Conservation (phyloP, 2,113 vertebrate species). For the Indicator maculatus region DNA sequence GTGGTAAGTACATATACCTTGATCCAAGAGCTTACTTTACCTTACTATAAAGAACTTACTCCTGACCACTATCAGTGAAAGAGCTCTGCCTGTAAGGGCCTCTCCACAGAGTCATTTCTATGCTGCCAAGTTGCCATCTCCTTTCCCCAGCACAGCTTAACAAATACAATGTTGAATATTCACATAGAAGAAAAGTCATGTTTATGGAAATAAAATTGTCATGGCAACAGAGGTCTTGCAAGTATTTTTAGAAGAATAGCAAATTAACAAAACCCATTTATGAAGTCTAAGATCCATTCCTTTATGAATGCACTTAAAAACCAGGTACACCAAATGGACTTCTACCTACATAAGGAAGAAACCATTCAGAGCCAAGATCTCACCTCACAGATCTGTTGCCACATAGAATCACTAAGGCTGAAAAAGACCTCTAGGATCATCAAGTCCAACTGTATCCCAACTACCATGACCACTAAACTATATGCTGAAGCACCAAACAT, state of each 20-base stretch:
- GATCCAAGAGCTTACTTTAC: neutral
- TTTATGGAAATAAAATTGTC: constrained; percentile 80
- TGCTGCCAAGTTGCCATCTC: constrained; percentile 42
- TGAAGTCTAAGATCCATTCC: constrained; percentile 67
- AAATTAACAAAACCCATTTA: constrained; percentile 78
- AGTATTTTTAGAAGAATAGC: constrained; percentile 78
- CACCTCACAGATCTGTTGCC: neutral
- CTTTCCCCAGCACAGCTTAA: neutral
- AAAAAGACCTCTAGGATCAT: too few species aligned
- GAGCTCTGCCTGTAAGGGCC: neutral
- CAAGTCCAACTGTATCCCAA: too few species aligned
- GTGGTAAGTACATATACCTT: neutral
- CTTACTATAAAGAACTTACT: neutral
- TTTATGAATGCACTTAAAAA: constrained; percentile 40
- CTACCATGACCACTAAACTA: too few species aligned
- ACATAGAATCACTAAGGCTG: too few species aligned
- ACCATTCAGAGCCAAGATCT: neutral
- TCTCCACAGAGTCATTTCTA: neutral
- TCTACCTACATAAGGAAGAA: neutral
- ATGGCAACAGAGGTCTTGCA: constrained; percentile 80
- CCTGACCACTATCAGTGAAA: neutral
- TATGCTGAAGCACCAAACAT: too few species aligned
- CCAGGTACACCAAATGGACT: constrained; percentile 3
- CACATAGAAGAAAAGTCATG: constrained; percentile 67
- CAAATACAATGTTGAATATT: constrained; percentile 52